phyloP scores from a whole-genome alignment of 2,113 vertebrate species.

The Hyla sarda region DNA sequence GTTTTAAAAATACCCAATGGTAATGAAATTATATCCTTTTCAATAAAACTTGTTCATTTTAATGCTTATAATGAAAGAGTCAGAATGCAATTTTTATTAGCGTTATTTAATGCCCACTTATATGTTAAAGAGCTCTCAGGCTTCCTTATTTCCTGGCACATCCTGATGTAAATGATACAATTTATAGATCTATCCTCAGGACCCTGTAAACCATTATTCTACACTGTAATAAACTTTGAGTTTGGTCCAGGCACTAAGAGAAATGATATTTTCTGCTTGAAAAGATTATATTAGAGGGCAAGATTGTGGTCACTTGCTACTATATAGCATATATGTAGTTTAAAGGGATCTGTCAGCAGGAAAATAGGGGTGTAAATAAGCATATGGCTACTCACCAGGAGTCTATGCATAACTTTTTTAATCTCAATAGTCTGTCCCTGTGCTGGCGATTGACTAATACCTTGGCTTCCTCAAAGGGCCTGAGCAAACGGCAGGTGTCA shows the following conservation, averaged over 20 bases:
- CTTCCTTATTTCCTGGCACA: slow-evolving; percentile 47
- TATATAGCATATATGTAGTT: not conserved
- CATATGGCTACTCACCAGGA: too few relatives aligned
- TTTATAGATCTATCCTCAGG: slow-evolving; percentile 45
- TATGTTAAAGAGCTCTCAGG: slow-evolving; percentile 43
- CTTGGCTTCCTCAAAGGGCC: too few relatives aligned
- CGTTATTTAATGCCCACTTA: slow-evolving; percentile 55
- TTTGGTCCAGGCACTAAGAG: not conserved
- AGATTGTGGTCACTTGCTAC: slow-evolving; percentile 4
- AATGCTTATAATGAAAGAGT: slow-evolving; percentile 46
- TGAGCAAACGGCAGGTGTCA: too few relatives aligned
- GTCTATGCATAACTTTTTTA: too few relatives aligned
- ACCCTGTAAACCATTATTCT: slow-evolving; percentile 28
- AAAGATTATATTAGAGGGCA: not conserved
- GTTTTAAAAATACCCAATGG: slow-evolving; percentile 13
- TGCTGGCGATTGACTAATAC: too few relatives aligned
- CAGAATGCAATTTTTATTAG: slow-evolving; percentile 52
- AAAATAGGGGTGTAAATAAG: too few relatives aligned
- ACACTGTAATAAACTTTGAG: slow-evolving; percentile 5
- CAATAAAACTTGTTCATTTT: slow-evolving; percentile 35
- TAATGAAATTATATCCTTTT: slow-evolving; percentile 37
- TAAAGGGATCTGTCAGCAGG: too few relatives aligned
- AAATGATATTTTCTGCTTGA: not conserved
- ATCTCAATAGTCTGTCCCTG: too few relatives aligned
- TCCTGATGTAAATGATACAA: slow-evolving; percentile 25